A percentile compares a stretch with the other conserved stretches of the same genome.
Evolutionary conservation across 2,113 vertebrate genomes (phyloP).

Genomic region (Calcarius ornatus): DNA sequence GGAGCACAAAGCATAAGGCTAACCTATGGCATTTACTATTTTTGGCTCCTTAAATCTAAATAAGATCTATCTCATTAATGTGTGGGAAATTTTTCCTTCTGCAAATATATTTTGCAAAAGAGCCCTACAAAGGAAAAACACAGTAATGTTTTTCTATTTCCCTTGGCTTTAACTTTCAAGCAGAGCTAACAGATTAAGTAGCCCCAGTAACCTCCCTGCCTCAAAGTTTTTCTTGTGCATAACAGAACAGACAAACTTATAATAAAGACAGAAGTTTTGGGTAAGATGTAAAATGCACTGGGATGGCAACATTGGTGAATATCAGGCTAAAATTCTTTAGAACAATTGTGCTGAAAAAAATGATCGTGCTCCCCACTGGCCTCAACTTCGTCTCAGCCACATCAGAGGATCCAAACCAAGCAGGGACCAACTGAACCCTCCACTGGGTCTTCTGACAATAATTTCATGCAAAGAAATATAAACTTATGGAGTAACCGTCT

Average conservation of each 20-base stretch:
- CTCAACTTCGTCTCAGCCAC: not conserved
- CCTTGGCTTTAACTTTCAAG: not conserved
- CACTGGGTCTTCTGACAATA: not conserved
- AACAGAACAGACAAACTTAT: not conserved
- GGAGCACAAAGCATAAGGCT: not conserved
- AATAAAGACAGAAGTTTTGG: not conserved
- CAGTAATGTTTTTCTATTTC: not conserved
- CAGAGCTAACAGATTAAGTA: not conserved
- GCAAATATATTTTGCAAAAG: not conserved
- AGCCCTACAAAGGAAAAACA: not conserved
- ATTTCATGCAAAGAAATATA: not conserved
- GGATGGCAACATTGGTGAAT: not conserved
- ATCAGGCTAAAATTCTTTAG: not conserved
- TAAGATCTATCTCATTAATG: not conserved
- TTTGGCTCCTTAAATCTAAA: not conserved
- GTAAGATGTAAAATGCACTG: not conserved
- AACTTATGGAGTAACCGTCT: not conserved
- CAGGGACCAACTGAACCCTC: not conserved
- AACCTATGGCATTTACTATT: not conserved
- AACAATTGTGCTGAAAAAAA: not conserved
- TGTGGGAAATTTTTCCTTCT: not conserved
- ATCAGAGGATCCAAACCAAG: not conserved
- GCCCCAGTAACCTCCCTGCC: not conserved
- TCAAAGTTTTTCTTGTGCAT: not conserved
- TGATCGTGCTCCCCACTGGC: accelerated